Base-by-base conservation (phyloP, 2,888 invertebrate genomes). In the Dynastes grantii region DNA sequence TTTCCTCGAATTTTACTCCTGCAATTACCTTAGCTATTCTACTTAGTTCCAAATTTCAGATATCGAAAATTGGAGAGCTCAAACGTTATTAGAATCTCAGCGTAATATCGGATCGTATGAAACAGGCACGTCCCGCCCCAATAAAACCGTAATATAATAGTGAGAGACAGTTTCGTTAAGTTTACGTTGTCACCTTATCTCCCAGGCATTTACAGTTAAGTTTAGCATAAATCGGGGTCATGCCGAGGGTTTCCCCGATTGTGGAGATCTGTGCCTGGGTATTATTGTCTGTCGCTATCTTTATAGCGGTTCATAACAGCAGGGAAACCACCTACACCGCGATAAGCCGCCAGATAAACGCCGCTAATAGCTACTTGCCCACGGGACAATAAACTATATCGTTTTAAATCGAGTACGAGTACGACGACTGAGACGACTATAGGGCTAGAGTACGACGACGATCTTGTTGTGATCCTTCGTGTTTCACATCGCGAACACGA, bases 271-370 rank as follows among this genome's bases (percentile, higher is more conserved):
- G 55, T 78, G 22, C 55, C 16, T 53, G 70, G 77, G 79, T 79
- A 71, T 79, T 79, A 79, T 79, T 79, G 79, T 79, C 79, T 79
- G 79, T 76, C 81, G 81, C 80, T 82, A 82, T 82, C 82, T 82
- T 82, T 82, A 82, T 80, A 79, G 80, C 80, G 75, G 80, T 81
- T 81, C 82, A 81, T 80, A 80, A 81, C 81, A 78, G 80, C 81
- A 78, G 79, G 79, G 80, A 76, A 81, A 81, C 80, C 81, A 81
- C 81, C 82, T 80, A 81, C 81, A 80, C 81, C 80, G 80, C 81
- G 82, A 82, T 82, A 82, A 82, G 82, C 80, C 79, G 79, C 73
- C 73, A 82, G 82, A 82, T 82, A 82, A 82, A 81, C 82, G 81
- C 80, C 80, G 78, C 82, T 82, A 82, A 82, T 82, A 81, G 82